Evolutionary conservation across 35 echinoderm and acorn worm species (phyloP), one percentile per base, ranked within the genome.

Genomic region (Heliocidaris erythrogramma): DNA sequence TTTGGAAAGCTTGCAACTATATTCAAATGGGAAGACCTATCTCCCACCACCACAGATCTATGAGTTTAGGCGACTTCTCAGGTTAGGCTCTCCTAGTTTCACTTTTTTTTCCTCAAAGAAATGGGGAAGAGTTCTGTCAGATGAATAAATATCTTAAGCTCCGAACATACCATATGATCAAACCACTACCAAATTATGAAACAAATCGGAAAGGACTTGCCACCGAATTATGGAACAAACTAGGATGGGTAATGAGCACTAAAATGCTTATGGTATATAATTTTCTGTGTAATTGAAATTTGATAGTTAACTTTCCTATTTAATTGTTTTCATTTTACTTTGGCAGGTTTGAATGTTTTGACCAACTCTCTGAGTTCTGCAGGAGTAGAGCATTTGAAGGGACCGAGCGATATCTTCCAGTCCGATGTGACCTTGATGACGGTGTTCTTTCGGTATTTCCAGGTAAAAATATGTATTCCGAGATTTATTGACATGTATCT

Each of bases 41-140:
- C 91, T 97, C 9, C 94, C 94, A 30, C 96, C 96, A 30, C 96
- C 96, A 13, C 96, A 97, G 47, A 53, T 97, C 7, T 97, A 97
- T 29, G 96, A 97, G 56, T 88, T 95, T 24, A 93, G 93, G 21
- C 61, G 96, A 88, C 90, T 97, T 21, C 89, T 90, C 35, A 90
- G 78, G 59, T 94, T 60, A 60, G 5, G 59, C 59, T 18, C 13
- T 14, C 35, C 35, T 42, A 1, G 35, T 42, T 42, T 42, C 35
- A 42, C 35, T 42, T 42, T 42, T 42, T 42, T 42, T 42, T 42
- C 35, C 35, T 42, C 35, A 42, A 42, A 42, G 35, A 42, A 42
- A 42, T 42, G 35, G 35, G 35, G 35, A 42, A 42, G 35, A 42
- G 35, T 42, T 42, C 35, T 42, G 35, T 42, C 35, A 42, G 35